Evolutionary conservation across 2,113 vertebrate species (phyloP), one percentile per base, ranked within the genome.

Genomic region (Paracanthobrama guichenoti): DNA sequence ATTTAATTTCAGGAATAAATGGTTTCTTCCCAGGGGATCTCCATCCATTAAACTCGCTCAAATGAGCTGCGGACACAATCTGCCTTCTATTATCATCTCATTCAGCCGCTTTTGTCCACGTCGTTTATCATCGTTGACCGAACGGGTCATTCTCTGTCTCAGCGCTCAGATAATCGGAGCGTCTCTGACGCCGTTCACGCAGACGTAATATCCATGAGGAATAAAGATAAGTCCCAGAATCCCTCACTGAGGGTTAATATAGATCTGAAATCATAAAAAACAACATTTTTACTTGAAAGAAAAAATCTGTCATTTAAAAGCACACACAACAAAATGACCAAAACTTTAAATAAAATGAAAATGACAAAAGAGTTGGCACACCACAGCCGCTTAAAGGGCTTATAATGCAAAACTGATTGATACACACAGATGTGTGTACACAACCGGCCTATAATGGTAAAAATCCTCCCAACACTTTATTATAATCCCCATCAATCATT

Each of bases 61-160:
- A 86, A 87, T 89, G 86, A 88, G 88, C 50, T 39, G 14, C 44
- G 44, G 91, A 88, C 89, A 87, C 88, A 91, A 88, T 89, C 88
- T 87, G 86, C 85, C 82, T 20, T 20, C 14, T 18, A 92, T 93
- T 92, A 92, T 92, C 92, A 92, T 92, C 93, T 92, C 90, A 90
- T 92, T 92, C 91, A 92, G 90, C 89, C 92, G 91, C 90, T 90
- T 91, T 89, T 91, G 89, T 93, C 93, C 87, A 90, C 88, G 91
- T 88, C 90, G 91, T 94, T 93, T 90, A 93, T 94, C 92, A 93
- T 92, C 89, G 90, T 87, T 74, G 82, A 85, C 87, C 90, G 87
- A 88, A 89, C 79, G 75, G 53, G 2, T 62, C 73, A 59, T 60
- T 50, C 67, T 88, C 87, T 86, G 88, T 89, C 91, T 91, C n/a